phyloP scores from a whole-genome alignment of 1,140 invertebrate species.

The Hypothenemus hampei region DNA sequence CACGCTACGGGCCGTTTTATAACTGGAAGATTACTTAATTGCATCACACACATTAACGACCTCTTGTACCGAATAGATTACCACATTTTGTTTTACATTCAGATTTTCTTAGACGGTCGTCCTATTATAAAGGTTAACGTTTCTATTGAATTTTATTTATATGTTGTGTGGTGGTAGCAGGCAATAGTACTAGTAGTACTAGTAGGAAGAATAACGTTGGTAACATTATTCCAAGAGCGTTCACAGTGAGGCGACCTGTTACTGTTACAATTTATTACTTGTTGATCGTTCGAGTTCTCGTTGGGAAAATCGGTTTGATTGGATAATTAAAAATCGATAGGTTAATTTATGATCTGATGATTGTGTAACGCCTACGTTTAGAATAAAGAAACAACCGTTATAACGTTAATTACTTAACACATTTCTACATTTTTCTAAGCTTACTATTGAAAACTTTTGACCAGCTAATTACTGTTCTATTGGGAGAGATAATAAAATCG shows the following conservation, averaged over 20 bases:
- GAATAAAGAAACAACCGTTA: neutral
- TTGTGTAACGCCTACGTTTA: neutral
- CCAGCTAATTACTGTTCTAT: neutral
- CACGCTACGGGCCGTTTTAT: neutral
- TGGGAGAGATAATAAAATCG: too few species aligned
- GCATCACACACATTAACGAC: neutral
- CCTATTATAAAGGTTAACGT: neutral
- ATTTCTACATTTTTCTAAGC: too few species aligned
- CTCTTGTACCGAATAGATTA: neutral
- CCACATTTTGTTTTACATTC: neutral
- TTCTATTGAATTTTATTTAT: too few species aligned
- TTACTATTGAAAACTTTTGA: neutral
- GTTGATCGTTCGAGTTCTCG: neutral
- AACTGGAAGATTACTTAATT: slow-evolving; percentile 2
- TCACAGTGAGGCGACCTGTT: neutral
- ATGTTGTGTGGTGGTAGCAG: too few species aligned
- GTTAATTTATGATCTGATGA: slow-evolving; percentile 4
- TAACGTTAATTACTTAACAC: neutral
- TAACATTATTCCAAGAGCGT: neutral
- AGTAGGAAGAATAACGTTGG: neutral
- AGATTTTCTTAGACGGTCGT: neutral
- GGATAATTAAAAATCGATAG: slow-evolving; percentile 5
- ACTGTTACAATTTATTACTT: slow-evolving; percentile 5
- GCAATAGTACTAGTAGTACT: neutral
- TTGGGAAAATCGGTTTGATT: neutral